These are phyloP conservation scores for Columba guinea DNA, from an alignment of 2,797 vertebrate species.

Conservation along the genomic window DNA sequence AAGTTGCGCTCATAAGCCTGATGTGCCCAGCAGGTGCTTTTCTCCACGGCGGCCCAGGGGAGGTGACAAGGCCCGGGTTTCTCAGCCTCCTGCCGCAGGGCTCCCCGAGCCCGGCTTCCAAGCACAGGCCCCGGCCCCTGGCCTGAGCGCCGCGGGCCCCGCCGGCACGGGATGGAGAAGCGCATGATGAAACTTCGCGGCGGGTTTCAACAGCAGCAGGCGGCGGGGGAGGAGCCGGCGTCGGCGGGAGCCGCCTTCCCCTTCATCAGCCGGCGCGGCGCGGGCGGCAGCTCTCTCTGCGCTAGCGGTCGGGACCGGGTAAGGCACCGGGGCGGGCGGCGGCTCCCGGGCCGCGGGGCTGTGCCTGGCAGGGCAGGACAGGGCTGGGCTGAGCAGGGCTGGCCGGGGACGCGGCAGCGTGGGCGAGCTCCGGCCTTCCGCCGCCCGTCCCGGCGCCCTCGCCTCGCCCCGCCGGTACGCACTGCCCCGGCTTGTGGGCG, in stretches of 20 bases:
- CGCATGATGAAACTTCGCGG: slow-evolving; percentile 55
- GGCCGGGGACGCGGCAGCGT: no score
- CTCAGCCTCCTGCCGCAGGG: rapidly evolving
- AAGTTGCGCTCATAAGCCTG: rapidly evolving
- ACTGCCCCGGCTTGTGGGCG: no score
- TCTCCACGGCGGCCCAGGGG: rapidly evolving
- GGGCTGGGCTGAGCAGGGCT: no score
- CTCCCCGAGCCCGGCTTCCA: not conserved
- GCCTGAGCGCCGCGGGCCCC: not conserved
- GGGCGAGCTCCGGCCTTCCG: not conserved
- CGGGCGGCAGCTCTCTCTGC: rapidly evolving
- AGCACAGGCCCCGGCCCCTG: rapidly evolving
- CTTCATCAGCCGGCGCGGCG: not conserved
- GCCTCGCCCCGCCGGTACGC: no score
- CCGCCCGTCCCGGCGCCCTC: not conserved
- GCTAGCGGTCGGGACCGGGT: not conserved
- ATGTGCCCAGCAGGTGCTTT: rapidly evolving
- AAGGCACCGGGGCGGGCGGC: not conserved
- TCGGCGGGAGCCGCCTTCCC: not conserved
- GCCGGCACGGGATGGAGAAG: not conserved
- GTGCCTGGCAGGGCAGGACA: not conserved
- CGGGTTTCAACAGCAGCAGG: slow-evolving; percentile 13
- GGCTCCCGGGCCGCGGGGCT: not conserved
- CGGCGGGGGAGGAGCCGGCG: not conserved
- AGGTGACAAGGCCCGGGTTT: rapidly evolving